phyloP scores from a whole-genome alignment of 1,140 invertebrate species.

The Laupala kohalensis region DNA sequence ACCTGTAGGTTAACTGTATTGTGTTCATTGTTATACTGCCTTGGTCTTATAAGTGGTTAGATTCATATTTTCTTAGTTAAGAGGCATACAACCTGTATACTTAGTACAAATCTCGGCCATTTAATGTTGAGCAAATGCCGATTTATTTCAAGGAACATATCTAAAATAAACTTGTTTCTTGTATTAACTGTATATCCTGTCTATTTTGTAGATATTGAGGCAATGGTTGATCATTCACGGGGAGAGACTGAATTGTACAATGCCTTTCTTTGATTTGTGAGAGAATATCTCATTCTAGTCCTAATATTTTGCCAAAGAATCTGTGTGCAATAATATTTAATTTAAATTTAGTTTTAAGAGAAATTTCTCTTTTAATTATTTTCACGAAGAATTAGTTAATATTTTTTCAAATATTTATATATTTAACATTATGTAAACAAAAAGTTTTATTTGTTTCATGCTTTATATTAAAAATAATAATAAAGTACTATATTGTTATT shows the following conservation, averaged over 20 bases:
- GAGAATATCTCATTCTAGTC: neutral
- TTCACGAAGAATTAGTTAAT: neutral
- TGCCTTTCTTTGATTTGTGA: neutral
- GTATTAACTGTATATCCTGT: neutral
- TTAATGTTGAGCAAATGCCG: neutral
- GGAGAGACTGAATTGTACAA: neutral
- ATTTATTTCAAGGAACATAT: neutral
- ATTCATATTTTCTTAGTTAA: neutral
- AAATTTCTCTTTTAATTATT: neutral
- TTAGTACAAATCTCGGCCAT: neutral
- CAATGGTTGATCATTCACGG: neutral
- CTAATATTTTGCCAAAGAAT: neutral
- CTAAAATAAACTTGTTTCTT: neutral
- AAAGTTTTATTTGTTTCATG: neutral
- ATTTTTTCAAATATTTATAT: neutral
- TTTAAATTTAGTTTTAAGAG: neutral
- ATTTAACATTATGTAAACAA: neutral
- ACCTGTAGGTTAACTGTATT: neutral
- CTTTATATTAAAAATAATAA: no score
- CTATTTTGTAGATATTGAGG: neutral
- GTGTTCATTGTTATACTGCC: neutral
- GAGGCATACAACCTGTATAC: neutral
- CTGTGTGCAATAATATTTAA: neutral
- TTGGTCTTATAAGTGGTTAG: neutral
- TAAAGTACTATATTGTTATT: no score